A percentile compares a stretch with the other conserved stretches of the same genome.
Conservation (phyloP, 2,888 invertebrate genomes). For the Bursaphelenchus okinawaensis region DNA sequence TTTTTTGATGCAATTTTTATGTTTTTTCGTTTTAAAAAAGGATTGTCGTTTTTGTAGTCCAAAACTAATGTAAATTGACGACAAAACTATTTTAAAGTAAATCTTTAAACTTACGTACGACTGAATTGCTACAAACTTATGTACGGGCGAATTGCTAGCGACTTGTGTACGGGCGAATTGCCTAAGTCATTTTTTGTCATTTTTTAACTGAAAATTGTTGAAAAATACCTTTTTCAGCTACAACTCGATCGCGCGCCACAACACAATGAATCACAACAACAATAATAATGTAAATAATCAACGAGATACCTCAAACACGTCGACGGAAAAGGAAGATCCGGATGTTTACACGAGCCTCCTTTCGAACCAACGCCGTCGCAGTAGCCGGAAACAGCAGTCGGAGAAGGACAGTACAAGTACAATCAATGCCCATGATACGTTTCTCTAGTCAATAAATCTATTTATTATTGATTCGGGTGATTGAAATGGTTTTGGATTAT, state of each 20-base stretch:
- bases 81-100: too few species aligned
- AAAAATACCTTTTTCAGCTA: not conserved
- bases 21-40: not conserved
- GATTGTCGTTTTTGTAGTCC: too few species aligned
- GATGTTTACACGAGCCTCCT: slow-evolving; percentile 51
- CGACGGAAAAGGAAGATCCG: slow-evolving; percentile 32
- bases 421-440: slow-evolving; percentile 55
- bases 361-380: slow-evolving; percentile 40
- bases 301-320: slow-evolving; percentile 19
- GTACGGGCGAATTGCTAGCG: too few species aligned
- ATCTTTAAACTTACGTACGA: too few species aligned
- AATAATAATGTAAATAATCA: slow-evolving; percentile 17
- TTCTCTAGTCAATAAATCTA: slow-evolving; percentile 37
- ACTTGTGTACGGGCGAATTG: too few species aligned
- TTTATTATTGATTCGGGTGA: too few species aligned
- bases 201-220: too few species aligned
- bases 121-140: too few species aligned
- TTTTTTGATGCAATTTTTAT: not conserved
- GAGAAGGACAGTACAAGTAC: slow-evolving; percentile 44
- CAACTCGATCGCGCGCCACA: slow-evolving; percentile 1
- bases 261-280: slow-evolving; percentile 15
- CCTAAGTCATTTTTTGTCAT: too few species aligned
- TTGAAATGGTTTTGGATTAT: too few species aligned
- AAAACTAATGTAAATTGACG: too few species aligned
- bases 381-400: slow-evolving; percentile 43